A percentile compares a stretch with the other conserved stretches of the same genome.
These are phyloP conservation scores for Leptinotarsa haldemani DNA, from an alignment of 2,888 invertebrate species.

Conservation along the genomic window DNA sequence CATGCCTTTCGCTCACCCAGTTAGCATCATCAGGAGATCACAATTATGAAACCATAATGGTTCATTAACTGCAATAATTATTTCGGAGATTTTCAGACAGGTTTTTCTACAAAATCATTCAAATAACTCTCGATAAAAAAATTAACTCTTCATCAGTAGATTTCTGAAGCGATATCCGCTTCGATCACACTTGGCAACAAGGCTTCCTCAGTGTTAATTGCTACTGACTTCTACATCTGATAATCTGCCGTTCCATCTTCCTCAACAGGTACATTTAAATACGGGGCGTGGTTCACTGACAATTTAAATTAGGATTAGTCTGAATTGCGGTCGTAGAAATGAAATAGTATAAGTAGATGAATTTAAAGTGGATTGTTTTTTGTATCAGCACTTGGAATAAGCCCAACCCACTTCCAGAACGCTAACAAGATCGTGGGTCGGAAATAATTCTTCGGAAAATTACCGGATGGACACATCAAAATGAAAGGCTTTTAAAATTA, in stretches of 20 bases:
- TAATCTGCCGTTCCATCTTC: conserved; percentile 37
- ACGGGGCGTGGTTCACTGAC: conserved; percentile 54
- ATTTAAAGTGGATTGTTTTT: conserved; percentile 55
- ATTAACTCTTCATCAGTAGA: background rate
- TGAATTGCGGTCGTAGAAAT: conserved; percentile 50
- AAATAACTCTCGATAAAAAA: too few relatives aligned
- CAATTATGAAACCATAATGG: too few relatives aligned
- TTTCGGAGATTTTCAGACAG: too few relatives aligned
- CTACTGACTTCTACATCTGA: conserved; percentile 38
- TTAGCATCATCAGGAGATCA: too few relatives aligned
- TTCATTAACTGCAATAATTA: too few relatives aligned
- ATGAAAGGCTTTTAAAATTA: conserved; percentile 23
- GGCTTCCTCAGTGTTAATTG: conserved; percentile 38
- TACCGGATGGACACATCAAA: conserved; percentile 44
- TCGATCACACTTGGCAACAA: conserved; percentile 26
- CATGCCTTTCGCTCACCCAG: too few relatives aligned
- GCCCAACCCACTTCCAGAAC: conserved; percentile 31
- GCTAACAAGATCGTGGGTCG: conserved; percentile 29
- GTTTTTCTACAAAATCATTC: too few relatives aligned
- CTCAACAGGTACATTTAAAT: conserved; percentile 54
- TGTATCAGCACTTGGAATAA: conserved; percentile 43
- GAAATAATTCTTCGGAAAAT: background rate
- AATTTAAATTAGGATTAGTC: conserved; percentile 55
- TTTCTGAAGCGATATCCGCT: background rate
- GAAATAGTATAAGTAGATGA: conserved; percentile 54